Conservation (phyloP, 2,888 invertebrate genomes). For the Ormyrus rosae region DNA sequence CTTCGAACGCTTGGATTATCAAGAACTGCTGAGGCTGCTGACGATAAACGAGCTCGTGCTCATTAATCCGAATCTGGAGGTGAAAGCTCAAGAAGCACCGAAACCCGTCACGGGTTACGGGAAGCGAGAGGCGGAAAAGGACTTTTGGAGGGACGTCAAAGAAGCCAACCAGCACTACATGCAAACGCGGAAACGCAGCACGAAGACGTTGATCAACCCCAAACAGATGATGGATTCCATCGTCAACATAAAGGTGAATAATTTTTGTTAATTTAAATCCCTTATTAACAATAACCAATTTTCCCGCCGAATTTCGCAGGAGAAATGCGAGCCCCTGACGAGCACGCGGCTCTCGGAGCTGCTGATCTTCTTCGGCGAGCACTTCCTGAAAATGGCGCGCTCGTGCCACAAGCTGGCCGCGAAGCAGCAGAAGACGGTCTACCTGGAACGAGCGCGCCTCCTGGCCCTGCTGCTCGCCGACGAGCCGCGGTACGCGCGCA, state of each 20-base stretch:
- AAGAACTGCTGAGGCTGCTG: conserved; percentile 79
- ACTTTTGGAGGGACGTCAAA: conserved; percentile 64
- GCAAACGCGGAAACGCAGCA: conserved; percentile 55
- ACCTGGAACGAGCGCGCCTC: conserved; percentile 84
- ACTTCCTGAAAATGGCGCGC: conserved; percentile 84
- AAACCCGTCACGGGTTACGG: background rate
- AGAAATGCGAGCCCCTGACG: conserved; percentile 77
- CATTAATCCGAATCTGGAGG: conserved; percentile 62
- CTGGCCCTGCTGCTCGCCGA: conserved; percentile 81
- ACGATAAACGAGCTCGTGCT: conserved; percentile 76
- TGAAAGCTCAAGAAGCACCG: background rate
- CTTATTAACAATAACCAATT: background rate
- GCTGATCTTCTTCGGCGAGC: conserved; percentile 83
- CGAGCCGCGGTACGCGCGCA: conserved; percentile 78
- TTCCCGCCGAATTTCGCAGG: conserved; percentile 62
- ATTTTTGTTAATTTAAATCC: background rate
- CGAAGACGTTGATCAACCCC: conserved; percentile 65
- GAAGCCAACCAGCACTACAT: conserved; percentile 56
- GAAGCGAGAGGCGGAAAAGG: background rate
- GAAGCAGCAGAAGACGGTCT: conserved; percentile 80
- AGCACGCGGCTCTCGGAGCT: conserved; percentile 80
- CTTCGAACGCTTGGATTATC: conserved; percentile 81
- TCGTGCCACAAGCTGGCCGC: conserved; percentile 81
- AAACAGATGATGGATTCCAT: conserved; percentile 67
- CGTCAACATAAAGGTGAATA: conserved; percentile 70